Evolutionary conservation across 2,888 invertebrate species (phyloP), one percentile per base, ranked within the genome.

Genomic region (Dorcus hopei): DNA sequence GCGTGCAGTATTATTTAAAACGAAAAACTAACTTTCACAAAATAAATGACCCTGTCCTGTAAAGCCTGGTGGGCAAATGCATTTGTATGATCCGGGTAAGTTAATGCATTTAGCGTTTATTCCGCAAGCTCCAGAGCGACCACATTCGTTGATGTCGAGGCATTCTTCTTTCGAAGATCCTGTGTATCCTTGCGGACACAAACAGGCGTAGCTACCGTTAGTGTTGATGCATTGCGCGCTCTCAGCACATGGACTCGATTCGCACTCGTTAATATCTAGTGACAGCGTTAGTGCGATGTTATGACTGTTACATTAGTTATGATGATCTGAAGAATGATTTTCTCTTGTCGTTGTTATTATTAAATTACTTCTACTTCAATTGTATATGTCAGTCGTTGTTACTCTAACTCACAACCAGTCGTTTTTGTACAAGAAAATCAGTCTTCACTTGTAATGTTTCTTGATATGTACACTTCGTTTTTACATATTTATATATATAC

Each of bases 51-150:
- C 88, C 77, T 89, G 87, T 72, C 90, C 90, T 68, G 84, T 82
- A 80, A 89, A 90, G 65, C 91, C 90, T 68, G 83, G 83, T 38
- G 88, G 88, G 75, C 91, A 91, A 64, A 87, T 80, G 78, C 91
- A 91, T 74, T 87, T 87, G 82, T 85, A 90, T 57, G 89, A 87
- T 69, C 92, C 92, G n/a, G 87, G 87, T 53, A 87, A 84, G 79
- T 93, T 93, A 78, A 87, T 85, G 80, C 92, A 93, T 78, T 87
- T 87, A 65, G 91, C 88, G 78, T 90, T 88, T 70, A 83, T 81
- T 63, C 90, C 90, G 75, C 92, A 93, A 72, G 85, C 81, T 70
- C 83, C 83, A 64, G 82, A 74, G 66, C 82, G 79, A 59, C 83
- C 83, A 77, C 90, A 91, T 77, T 91, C 90, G 79, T 91, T 88